phyloP scores from a whole-genome alignment of 2,113 vertebrate species.

The Leptocoma aspasia region DNA sequence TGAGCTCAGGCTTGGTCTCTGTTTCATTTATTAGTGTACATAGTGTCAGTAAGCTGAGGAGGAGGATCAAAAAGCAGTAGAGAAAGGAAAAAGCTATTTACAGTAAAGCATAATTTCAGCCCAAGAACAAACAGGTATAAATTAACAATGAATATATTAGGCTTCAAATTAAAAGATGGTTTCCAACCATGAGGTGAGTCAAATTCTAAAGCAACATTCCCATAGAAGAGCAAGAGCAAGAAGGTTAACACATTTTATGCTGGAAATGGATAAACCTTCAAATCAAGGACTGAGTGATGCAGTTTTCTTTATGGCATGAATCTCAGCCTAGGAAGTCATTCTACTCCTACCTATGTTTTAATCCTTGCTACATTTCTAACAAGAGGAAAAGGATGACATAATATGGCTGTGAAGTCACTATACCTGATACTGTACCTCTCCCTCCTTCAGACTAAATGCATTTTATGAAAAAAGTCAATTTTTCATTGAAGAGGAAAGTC shows the following conservation, averaged over 20 bases:
- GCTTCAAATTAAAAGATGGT: constrained; percentile 21
- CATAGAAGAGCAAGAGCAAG: neutral
- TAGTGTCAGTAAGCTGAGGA: neutral
- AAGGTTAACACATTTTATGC: neutral
- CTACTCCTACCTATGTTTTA: neutral
- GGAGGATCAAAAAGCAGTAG: constrained; percentile 25
- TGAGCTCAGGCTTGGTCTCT: neutral
- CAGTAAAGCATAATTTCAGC: neutral
- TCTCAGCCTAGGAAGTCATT: neutral
- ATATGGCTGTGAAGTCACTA: neutral
- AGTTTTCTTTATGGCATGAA: neutral
- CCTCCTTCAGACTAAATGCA: neutral
- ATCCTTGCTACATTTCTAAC: neutral
- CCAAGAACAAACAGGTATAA: constrained; percentile 9
- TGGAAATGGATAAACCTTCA: neutral
- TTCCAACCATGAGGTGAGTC: neutral
- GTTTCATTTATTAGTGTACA: neutral
- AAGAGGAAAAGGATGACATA: neutral
- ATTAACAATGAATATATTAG: constrained; percentile 1
- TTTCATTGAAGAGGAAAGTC: neutral
- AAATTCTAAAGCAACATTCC: neutral
- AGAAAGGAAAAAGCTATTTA: constrained; percentile 6
- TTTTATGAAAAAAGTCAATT: rapidly evolving
- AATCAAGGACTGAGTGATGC: neutral
- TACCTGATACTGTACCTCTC: neutral